Evolutionary conservation across 2,113 vertebrate species (phyloP), one percentile per base, ranked within the genome.

Genomic region (Cottus gobio): DNA sequence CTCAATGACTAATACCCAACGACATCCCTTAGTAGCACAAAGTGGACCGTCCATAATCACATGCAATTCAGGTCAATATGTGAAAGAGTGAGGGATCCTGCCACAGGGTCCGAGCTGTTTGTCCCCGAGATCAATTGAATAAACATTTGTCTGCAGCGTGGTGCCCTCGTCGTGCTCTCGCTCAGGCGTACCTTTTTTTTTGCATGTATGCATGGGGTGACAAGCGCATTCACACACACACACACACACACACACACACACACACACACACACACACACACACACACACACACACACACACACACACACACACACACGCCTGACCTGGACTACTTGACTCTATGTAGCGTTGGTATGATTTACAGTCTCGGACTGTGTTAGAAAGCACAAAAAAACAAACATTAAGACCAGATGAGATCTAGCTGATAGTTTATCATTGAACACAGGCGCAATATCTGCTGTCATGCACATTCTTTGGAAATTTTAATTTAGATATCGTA

Each of bases 71-170:
- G 57, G n/a, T 63, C 36, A 57, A 82, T 66, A 72, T 52, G 57
- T 83, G 34, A 12, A 20, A 52, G 75, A 73, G 65, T 26, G 75
- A 73, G 57, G 31, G 75, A 82, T 80, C 68, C 24, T 26, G 44
- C 74, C 68, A 50, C 86, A 39, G 78, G 71, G 74, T 73, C 82
- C 63, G 75, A 75, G 80, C 76, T 90, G 90, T 92, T 94, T 93
- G 87, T 90, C 87, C 86, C 87, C 24, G 3, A 80, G 80, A 93
- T 94, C 88, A 89, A 93, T 94, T 94, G 87, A 92, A 93, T 92
- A 91, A 93, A 94, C 94, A 94, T 91, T 92, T 87, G 87, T 58
- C 72, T 39, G 83, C 66, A 36, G 62, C 63, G 18, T 58, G 20
- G 72, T 57, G 85, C 78, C 86, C 83, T 71, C 11, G 10, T 50